Evolutionary conservation across 2,888 invertebrate species (phyloP).

Genomic region (Andrena marginata): DNA sequence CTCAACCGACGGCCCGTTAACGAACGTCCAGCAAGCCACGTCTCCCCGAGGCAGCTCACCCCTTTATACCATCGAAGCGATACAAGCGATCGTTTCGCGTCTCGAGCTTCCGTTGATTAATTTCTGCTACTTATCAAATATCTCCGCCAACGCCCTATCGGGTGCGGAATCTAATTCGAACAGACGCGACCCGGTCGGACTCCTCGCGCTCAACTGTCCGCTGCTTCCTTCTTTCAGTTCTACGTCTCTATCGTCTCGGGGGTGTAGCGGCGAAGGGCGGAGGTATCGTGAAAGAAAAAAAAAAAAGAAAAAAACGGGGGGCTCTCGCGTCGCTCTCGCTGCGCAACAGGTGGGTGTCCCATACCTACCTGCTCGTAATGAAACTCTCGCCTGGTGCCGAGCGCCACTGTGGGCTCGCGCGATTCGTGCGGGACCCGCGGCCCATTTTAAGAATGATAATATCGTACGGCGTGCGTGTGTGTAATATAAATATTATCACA

Average conservation of each 20-base stretch:
- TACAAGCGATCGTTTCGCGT: too few relatives aligned
- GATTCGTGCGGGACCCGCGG: constrained; percentile 34
- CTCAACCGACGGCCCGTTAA: constrained; percentile 20
- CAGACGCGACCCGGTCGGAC: too few relatives aligned
- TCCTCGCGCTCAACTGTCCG: too few relatives aligned
- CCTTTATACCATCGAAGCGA: too few relatives aligned
- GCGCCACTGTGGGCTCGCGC: constrained; percentile 2
- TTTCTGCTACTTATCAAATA: too few relatives aligned
- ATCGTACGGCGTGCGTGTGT: constrained; percentile 49
- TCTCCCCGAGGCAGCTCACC: background rate
- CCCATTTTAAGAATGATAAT: constrained; percentile 54
- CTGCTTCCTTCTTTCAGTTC: too few relatives aligned
- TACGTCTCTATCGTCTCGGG: too few relatives aligned
- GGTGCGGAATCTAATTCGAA: too few relatives aligned
- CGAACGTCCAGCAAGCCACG: constrained; percentile 12
- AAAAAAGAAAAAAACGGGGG: background rate
- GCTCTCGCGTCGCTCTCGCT: constrained; percentile 10
- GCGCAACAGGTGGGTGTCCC: constrained; percentile 37
- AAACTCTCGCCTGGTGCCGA: constrained; percentile 20
- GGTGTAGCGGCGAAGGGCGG: too few relatives aligned
- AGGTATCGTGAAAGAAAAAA: too few relatives aligned
- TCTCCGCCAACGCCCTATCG: too few relatives aligned
- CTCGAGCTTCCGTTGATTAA: too few relatives aligned
- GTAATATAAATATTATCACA: constrained; percentile 84
- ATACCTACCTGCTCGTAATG: constrained; percentile 59